Evolutionary conservation across 2,113 vertebrate genomes (phyloP), one percentile per base, ranked within the genome.

Genomic region (Salvator merianae): DNA sequence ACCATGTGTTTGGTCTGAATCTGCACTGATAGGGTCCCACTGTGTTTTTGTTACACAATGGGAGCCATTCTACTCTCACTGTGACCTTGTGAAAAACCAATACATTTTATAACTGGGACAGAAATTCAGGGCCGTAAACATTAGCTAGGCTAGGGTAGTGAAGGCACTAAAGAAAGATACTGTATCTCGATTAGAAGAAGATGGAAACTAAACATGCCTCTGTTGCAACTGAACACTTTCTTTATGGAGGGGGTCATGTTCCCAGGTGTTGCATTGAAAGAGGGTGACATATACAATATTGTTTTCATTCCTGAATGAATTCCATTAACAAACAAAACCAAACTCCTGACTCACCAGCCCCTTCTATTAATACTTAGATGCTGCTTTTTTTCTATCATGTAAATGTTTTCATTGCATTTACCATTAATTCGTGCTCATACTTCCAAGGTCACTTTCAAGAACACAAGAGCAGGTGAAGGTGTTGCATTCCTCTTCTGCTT

Each of bases 301-400:
- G 3, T 77, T 90, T 87, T 89, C 38, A 70, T 73, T 72, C 73
- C 81, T 85, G 59, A 4, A 47, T 63, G 14, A 91, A 70, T 83
- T 91, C 89, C 82, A 36, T 89, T 90, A 86, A 81, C 86, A 73
- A 90, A 62, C 78, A 89, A 81, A 91, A 77, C 81, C 62, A 91
- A 79, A 79, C 10, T 4, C 59, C 26, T 55, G 63, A 85, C 63
- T 4, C 53, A 38, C 32, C 36, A 50, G 26, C 34, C 84, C 73
- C 69, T 83, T 84, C 83, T 34, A 87, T 86, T 73, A 84, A 86
- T 16, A 79, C 47, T 50, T 71, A 28, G 22, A 55, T 26, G 43
- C 7, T 87, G 79, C 20, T 90, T 63, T 34, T 87, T 88, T 92
- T 87, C 82, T 85, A 24, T 84, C 65, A 73, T 16, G 22, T 55